phyloP scores from a whole-genome alignment of 2,888 invertebrate genomes.

The Conus canariensis region DNA sequence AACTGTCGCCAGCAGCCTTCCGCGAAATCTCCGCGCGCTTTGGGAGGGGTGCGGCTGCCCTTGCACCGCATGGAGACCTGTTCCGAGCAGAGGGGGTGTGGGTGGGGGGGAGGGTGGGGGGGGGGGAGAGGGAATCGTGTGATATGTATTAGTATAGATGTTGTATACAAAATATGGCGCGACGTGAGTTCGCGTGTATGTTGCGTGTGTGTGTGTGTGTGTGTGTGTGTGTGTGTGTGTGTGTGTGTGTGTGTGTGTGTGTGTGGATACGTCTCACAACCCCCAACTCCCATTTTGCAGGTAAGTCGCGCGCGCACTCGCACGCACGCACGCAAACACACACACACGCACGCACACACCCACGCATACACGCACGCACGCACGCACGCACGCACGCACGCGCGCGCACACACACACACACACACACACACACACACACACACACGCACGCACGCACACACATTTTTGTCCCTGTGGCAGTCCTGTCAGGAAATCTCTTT shows the following conservation, averaged over 20 bases:
- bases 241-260: no score
- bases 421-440: no score
- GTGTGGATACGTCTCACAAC: no score
- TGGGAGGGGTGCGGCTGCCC: slow-evolving; percentile 50
- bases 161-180: no score
- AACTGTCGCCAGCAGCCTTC: slow-evolving; percentile 68
- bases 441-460: no score
- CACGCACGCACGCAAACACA: background rate
- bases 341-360: background rate
- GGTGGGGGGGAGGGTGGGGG: slow-evolving; percentile 35
- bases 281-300: no score
- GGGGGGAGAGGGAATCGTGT: slow-evolving; percentile 49
- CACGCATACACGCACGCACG: background rate
- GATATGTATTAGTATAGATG: slow-evolving; percentile 56
- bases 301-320: background rate
- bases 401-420: background rate
- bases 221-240: no score
- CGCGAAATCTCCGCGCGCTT: slow-evolving; percentile 59
- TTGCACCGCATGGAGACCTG: slow-evolving; percentile 58
- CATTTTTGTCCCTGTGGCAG: no score
- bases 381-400: background rate
- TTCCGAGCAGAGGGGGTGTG: background rate
- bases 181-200: no score
- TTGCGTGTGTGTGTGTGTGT: no score
- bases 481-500: no score